Evolutionary conservation across 1,140 invertebrate species (phyloP).

Genomic region (Pissodes strobi): DNA sequence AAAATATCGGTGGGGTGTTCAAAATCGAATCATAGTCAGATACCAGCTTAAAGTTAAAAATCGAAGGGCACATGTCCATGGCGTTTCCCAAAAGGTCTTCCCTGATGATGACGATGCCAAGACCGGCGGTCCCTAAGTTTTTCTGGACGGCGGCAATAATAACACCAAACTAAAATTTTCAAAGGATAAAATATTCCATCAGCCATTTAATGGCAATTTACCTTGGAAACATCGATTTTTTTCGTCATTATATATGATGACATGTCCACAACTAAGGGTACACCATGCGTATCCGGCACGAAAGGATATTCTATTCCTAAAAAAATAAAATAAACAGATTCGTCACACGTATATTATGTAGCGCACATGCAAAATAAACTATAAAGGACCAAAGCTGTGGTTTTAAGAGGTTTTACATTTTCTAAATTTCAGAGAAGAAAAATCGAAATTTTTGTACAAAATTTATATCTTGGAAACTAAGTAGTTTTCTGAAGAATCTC

Average conservation of each 20-base stretch:
- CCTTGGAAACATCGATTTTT: constrained; percentile 83
- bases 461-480: no score
- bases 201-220: neutral
- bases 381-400: no score
- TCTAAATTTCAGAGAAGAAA: no score
- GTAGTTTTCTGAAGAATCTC: no score
- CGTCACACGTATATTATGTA: no score
- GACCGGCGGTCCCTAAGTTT: constrained; percentile 93
- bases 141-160: constrained; percentile 98
- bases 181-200: neutral
- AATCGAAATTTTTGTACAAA: no score
- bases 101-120: constrained; percentile 89
- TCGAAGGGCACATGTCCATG: constrained; percentile 75
- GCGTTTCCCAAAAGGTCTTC: constrained; percentile 89
- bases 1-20: constrained; percentile 94
- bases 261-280: constrained; percentile 94
- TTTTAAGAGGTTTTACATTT: no score
- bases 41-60: constrained; percentile 85
- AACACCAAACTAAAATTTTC: constrained; percentile 72
- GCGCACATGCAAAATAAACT: no score
- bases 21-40: constrained; percentile 86
- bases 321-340: constrained; percentile 1
- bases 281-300: constrained; percentile 76
- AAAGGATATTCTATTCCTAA: constrained; percentile 74
- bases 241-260: constrained; percentile 94